Base-by-base conservation (phyloP, 2,113 vertebrate species). In the Agelaius phoeniceus region DNA sequence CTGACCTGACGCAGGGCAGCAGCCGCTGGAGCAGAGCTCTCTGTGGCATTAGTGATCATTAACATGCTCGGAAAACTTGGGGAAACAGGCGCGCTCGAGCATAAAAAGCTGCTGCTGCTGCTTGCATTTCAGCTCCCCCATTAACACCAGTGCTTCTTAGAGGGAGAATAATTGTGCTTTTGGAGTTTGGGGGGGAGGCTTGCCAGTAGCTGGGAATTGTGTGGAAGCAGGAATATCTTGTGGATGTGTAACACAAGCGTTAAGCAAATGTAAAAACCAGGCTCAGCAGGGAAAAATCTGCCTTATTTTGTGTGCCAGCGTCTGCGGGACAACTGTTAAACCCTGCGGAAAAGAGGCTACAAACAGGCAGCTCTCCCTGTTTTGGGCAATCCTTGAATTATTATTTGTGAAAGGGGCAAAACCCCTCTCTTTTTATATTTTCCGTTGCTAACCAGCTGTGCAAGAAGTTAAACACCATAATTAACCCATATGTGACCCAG, bases 401-500 rank as follows among this genome's bases (percentile, higher is more conserved):
- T 93, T 94, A 94, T 91, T 93, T 73, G 92, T 90, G 91, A 97
- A 97, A 94, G 73, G 74, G 87, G 82, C 96, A 96, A 95, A 91
- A 14, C 83, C 94, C 87, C 82, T 89, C 89, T 83, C 84, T 89
- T 92, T 94, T 97, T 95, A 57, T 90, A 96, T 95, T 96, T 94
- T 96, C 96, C 17, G 27, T 97, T 95, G 95, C 89, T 90, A 95
- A 91, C 94, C 78, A 97, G 98, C 96, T 98, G 98, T 97, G 96
- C 92, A 89, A 98, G 97, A 98, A 97, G 97, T 98, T 98, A 98
- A 98, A 95, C 97, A 93, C 93, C 79, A 97, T 97, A 98, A 98
- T 98, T 98, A 98, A 98, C 98, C 98, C 98, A 98, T 97, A 98
- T 97, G 96, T 97, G 97, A 98, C 97, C 98, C 96, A 95, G 97